Conservation (phyloP, 2,113 vertebrate species). For the Tretioscincus oriximinensis region DNA sequence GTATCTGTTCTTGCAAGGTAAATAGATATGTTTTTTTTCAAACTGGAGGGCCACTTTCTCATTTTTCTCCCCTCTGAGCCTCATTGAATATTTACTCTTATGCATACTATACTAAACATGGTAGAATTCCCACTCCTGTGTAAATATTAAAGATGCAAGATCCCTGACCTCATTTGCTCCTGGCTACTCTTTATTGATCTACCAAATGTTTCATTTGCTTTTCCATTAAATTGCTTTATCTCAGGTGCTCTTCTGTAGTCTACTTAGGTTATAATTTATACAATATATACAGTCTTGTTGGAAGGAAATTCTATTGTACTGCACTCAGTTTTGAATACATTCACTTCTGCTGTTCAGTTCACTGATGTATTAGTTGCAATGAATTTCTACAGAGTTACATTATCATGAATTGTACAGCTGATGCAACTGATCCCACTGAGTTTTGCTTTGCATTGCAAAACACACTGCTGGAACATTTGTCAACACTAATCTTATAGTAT, state of each 20-base stretch:
- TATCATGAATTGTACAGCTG: background rate
- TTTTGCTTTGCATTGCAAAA: background rate
- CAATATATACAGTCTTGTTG: background rate
- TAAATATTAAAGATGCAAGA: too few species aligned
- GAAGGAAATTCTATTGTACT: too few species aligned
- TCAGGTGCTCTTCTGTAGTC: background rate
- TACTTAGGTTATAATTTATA: background rate
- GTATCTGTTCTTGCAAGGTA: background rate
- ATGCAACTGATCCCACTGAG: background rate
- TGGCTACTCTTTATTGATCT: background rate
- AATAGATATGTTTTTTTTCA: background rate
- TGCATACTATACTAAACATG: too few species aligned
- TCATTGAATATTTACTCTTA: too few species aligned
- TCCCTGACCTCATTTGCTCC: background rate
- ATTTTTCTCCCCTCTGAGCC: too few species aligned
- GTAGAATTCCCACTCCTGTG: too few species aligned
- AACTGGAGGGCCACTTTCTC: background rate
- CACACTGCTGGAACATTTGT: background rate
- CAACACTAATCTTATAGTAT: background rate
- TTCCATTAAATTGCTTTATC: background rate
- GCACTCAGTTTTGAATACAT: background rate
- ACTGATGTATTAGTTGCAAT: background rate
- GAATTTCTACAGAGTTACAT: background rate
- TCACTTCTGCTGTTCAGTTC: background rate
- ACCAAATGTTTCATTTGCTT: background rate